phyloP scores from a whole-genome alignment of 2,797 vertebrate genomes.

The Onychomys leucogaster region DNA sequence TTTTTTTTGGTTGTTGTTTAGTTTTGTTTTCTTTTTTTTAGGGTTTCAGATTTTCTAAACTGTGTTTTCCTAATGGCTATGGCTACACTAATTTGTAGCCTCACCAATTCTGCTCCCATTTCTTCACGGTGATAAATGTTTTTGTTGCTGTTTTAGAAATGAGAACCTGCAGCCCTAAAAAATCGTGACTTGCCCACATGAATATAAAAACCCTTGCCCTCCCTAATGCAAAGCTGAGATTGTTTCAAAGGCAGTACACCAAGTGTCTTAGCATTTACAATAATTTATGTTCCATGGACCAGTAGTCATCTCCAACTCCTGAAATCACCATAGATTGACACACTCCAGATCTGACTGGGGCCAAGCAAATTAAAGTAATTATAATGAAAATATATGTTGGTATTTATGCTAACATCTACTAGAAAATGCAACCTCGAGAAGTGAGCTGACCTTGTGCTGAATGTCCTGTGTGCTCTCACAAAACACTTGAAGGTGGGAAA shows the following conservation, averaged over 20 bases:
- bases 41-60: not conserved
- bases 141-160: conserved; percentile 20
- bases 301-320: conserved; percentile 46
- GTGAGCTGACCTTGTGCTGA: not conserved
- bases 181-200: not conserved
- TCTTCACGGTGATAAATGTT: not conserved
- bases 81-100: not conserved
- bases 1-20: too few relatives aligned
- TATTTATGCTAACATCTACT: conserved; percentile 57
- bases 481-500: conserved; percentile 36
- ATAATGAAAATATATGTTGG: conserved; percentile 60
- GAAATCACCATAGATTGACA: conserved; percentile 60
- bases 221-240: not conserved
- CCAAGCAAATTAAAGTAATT: conserved; percentile 71
- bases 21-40: not conserved
- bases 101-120: not conserved
- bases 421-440: conserved; percentile 44
- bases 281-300: conserved; percentile 66
- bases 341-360: conserved; percentile 21
- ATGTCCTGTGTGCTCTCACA: not conserved
- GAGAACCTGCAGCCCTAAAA: conserved; percentile 29
- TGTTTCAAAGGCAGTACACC: not conserved
- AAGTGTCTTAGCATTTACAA: conserved; percentile 50
- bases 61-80: not conserved
- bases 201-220: not conserved